A percentile compares a stretch with the other conserved stretches of the same genome.
These are phyloP conservation scores for Liasis olivaceus DNA, from an alignment of 2,797 vertebrate genomes.

Conservation along the genomic window DNA sequence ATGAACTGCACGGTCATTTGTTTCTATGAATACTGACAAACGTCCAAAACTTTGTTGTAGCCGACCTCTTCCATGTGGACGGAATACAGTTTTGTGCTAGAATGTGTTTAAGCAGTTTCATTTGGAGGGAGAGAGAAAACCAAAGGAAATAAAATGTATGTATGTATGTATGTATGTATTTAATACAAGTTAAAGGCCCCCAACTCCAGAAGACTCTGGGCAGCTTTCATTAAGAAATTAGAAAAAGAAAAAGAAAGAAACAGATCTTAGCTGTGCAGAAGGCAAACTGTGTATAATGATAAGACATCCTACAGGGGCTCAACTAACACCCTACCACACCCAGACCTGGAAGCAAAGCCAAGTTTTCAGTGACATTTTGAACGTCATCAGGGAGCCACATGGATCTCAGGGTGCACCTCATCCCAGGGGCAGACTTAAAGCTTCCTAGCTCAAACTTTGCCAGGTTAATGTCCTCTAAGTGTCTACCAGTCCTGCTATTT, in stretches of 20 bases:
- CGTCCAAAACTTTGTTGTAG: background rate
- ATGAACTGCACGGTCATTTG: background rate
- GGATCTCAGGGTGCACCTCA: too few relatives aligned
- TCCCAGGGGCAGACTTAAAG: background rate
- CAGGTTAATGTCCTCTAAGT: background rate
- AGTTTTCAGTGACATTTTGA: background rate
- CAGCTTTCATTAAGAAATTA: background rate
- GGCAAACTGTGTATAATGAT: background rate
- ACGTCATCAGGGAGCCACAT: background rate
- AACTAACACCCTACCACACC: background rate
- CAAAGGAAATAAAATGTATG: background rate
- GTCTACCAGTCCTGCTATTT: background rate
- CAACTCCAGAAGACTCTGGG: background rate
- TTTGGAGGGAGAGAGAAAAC: background rate
- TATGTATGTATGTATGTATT: too few relatives aligned
- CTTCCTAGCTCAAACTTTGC: too few relatives aligned
- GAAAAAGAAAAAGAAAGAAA: too few relatives aligned
- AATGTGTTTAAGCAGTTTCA: background rate
- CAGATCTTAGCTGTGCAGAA: too few relatives aligned
- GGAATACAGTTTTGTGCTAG: background rate
- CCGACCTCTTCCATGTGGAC: background rate
- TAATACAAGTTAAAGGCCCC: background rate
- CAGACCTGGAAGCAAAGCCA: background rate
- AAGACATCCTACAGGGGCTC: background rate
- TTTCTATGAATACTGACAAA: background rate